These are phyloP conservation scores for Asbolus verrucosus DNA, from an alignment of 1,140 invertebrate genomes.

Conservation along the genomic window DNA sequence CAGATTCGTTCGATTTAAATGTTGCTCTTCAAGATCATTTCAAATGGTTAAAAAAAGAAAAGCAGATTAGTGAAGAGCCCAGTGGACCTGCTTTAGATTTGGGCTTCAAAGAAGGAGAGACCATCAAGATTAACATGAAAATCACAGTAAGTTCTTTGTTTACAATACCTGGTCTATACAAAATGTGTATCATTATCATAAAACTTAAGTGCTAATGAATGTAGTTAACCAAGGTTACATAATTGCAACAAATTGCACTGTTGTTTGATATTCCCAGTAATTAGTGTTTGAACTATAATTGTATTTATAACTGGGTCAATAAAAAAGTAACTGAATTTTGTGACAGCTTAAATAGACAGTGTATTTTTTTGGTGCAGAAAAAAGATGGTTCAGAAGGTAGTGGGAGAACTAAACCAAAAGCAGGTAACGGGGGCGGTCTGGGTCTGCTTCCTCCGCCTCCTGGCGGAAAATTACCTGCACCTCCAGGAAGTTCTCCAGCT, in stretches of 20 bases:
- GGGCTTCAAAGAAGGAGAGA: conserved; percentile 98
- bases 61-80: conserved; percentile 87
- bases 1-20: conserved; percentile 99
- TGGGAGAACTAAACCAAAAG: conserved; percentile 63
- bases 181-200: too few relatives aligned
- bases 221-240: too few relatives aligned
- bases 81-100: conserved; percentile 89
- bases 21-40: conserved; percentile 99
- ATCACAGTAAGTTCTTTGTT: conserved; percentile 81
- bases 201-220: too few relatives aligned
- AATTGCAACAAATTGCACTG: too few relatives aligned
- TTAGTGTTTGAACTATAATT: too few relatives aligned
- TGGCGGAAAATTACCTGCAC: conserved; percentile 77
- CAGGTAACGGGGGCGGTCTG: conserved; percentile 63
- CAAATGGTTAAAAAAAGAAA: conserved; percentile 95
- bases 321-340: too few relatives aligned
- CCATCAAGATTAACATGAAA: conserved; percentile 98
- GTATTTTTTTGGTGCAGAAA: conserved; percentile 72
- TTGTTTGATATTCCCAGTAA: too few relatives aligned
- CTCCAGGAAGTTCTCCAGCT: conserved; percentile 73
- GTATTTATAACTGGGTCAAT: too few relatives aligned
- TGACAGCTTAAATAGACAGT: too few relatives aligned
- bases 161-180: too few relatives aligned
- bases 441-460: conserved; percentile 87
- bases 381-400: conserved; percentile 82